A percentile compares a stretch with the other conserved stretches of the same genome.
phyloP scores from a whole-genome alignment of 2,888 invertebrate species.

The Heteromurus nitidus region DNA sequence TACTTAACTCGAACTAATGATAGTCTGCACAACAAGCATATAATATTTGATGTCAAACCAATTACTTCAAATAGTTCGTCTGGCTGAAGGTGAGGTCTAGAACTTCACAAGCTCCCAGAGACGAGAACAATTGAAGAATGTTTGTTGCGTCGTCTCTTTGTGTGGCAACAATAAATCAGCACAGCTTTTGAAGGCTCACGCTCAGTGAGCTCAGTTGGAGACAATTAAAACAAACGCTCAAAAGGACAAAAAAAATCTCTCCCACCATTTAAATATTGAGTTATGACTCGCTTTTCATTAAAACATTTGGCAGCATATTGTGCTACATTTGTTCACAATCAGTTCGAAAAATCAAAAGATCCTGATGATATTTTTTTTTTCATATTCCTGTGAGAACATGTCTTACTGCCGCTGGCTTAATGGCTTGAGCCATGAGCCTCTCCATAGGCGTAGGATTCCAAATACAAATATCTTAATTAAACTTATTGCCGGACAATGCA shows the following conservation, averaged over 20 bases:
- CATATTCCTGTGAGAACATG: conserved; percentile 10
- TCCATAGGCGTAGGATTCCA: too few relatives aligned
- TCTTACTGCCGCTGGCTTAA: conserved; percentile 24
- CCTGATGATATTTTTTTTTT: not conserved
- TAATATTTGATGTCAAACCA: conserved; percentile 24
- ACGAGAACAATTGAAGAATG: not conserved
- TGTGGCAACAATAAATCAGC: conserved; percentile 24
- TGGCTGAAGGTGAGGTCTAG: conserved; percentile 9
- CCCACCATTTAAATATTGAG: conserved; percentile 9
- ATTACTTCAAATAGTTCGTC: not conserved
- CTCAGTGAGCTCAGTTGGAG: not conserved
- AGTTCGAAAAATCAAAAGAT: not conserved
- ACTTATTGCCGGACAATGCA: too few relatives aligned
- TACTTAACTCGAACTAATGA: not conserved
- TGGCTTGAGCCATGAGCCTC: conserved; percentile 4
- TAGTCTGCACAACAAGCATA: not conserved
- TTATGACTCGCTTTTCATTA: too few relatives aligned
- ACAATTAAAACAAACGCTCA: conserved; percentile 33
- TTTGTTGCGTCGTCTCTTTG: not conserved
- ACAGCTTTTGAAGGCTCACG: conserved; percentile 37
- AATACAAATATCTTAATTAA: too few relatives aligned
- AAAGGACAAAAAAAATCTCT: conserved; percentile 18
- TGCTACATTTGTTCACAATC: too few relatives aligned
- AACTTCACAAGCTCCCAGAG: not conserved
- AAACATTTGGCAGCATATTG: too few relatives aligned